Evolutionary conservation across 2,888 invertebrate species (phyloP), one percentile per base, ranked within the genome.

Genomic region (Diarsia dahlii): DNA sequence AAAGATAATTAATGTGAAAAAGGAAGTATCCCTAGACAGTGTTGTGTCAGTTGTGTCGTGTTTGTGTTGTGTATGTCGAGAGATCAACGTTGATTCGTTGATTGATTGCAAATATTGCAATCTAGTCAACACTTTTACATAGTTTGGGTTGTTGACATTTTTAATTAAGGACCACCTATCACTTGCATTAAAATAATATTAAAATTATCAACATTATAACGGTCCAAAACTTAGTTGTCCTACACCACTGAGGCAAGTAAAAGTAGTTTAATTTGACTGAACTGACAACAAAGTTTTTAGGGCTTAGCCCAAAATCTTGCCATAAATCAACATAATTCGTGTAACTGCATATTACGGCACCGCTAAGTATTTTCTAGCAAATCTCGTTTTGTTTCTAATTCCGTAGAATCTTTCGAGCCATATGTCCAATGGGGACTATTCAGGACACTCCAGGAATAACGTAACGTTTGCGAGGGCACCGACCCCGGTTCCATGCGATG

Each of bases 371-470:
- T 75, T 65, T 60, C 13, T 63, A 80, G 56, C n/a, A 64, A 74
- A 71, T 64, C 56, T 79, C 34, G 48, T 71, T 71, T 56, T 69
- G 58, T 71, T 77, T 84, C 72, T 76, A 81, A 83, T 76, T 80
- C 69, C 48, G 74, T 77, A 60, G 50, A 71, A 74, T 72, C 77
- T 56, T 71, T 63, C 66, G 63, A 74, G 73, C 78, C 85, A 81
- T 82, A 76, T 74, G 71, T 77, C 72, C 70, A 82, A 48, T 54
- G 74, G 67, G 28, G 81, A 88, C 88, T 87, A 89, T 89, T 88
- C 87, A 88, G 89, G 88, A 90, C 81, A 87, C 88, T 76, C 89
- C 87, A 90, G 90, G 91, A 90, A 90, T 94, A 95, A 93, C 94
- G 56, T 69, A 48, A 75, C 71, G 82, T 84, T 85, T 84, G 89